These are phyloP conservation scores for Loris lydekkerianus DNA, from an alignment of 2,797 vertebrate species.

Conservation along the genomic window DNA sequence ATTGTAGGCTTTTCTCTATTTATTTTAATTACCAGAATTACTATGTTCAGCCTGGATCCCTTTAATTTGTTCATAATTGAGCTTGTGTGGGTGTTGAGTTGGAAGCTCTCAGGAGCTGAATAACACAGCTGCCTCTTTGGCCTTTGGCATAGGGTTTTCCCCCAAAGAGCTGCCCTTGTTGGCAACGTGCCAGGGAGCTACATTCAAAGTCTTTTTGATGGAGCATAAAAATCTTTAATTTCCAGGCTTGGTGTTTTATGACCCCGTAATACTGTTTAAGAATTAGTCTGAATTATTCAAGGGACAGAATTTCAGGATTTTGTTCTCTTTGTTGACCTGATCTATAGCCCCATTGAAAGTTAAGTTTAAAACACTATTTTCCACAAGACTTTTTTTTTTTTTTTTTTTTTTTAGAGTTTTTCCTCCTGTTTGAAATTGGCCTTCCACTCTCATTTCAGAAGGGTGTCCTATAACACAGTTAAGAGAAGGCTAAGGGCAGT, in stretches of 20 bases:
- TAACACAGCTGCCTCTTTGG: conserved; percentile 85
- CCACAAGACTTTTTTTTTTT: not conserved
- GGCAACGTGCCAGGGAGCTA: conserved; percentile 79
- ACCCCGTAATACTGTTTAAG: conserved; percentile 72
- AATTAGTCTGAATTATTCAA: conserved; percentile 79
- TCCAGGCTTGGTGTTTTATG: conserved; percentile 82
- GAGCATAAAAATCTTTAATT: conserved; percentile 84
- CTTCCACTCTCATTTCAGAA: conserved; percentile 27
- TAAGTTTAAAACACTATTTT: conserved; percentile 64
- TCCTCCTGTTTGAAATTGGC: conserved; percentile 51
- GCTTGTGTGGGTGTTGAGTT: conserved; percentile 84
- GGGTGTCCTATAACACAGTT: not conserved
- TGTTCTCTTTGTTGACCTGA: conserved; percentile 64
- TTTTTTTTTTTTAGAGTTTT: conserved; percentile 45
- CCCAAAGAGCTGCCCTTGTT: conserved; percentile 83
- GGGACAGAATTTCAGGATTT: conserved; percentile 59
- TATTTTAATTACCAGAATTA: conserved; percentile 86
- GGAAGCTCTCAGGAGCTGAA: conserved; percentile 82
- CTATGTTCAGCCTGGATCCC: conserved; percentile 83
- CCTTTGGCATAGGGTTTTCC: conserved; percentile 84
- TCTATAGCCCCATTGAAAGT: conserved; percentile 74
- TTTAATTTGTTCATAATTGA: conserved; percentile 86
- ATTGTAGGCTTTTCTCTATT: conserved; percentile 85
- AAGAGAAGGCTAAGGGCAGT: not conserved
- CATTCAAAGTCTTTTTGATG: conserved; percentile 83